Base-by-base conservation (phyloP, 2,113 vertebrate genomes). In the Syngnathus typhle region DNA sequence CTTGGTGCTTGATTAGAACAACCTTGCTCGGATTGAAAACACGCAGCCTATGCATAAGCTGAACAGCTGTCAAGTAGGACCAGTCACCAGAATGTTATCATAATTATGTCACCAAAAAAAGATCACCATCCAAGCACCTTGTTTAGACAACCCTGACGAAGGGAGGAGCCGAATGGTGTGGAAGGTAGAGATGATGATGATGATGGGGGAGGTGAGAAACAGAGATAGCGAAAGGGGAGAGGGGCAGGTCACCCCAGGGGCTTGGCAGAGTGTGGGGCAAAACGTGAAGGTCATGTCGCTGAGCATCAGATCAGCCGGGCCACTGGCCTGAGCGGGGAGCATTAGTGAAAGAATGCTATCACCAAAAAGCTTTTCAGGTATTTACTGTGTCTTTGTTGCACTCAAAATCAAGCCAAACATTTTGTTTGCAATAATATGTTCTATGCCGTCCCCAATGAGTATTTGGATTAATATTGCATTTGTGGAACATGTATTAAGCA, bases 261-360 rank as follows among this genome's bases (percentile, higher is more conserved):
- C 67, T 81, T 81, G 75, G 72, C 19, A 61, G 56, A 70, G 78
- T 41, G 75, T 78, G 52, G 79, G 76, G 69, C 56, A 72, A 69
- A 75, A 88, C 23, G 78, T 81, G 82, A 89, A 88, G 86, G 86
- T 88, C 86, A 87, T 64, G 88, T 89, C 86, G 66, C 79, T 75
- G 71, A 84, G 84, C 80, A 88, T 89, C 85, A 87, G 75, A 87
- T 89, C 85, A 87, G 84, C 78, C 67, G 79, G 74, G 67, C 80
- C 16, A 66, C 73, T 73, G 69, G 80, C 58, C 67, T 73, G 78
- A 75, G 77, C 27, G 72, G 46, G 60, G 70, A 62, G 68, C 32
- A n/a, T 64, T 68, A 55, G 63, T 69, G 67, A 63, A 73, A 76
- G 70, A 71, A 73, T 11, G 32, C 55, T 63, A 73, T 82, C 75